Base-by-base conservation (phyloP, 2,797 vertebrate species). In the Notolabrus celidotus region DNA sequence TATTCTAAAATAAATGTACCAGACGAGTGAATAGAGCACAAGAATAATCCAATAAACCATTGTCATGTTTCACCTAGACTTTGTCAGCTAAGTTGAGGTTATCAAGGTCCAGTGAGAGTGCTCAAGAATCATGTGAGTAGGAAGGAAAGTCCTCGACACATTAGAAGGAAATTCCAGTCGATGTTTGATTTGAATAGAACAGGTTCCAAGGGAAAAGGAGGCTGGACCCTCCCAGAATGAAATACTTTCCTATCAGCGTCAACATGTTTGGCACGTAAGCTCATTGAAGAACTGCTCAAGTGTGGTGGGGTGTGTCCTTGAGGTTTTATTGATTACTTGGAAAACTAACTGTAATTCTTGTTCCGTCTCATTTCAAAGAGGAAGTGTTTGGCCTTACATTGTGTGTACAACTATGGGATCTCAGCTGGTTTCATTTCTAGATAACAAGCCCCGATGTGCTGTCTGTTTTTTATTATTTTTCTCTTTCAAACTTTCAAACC, bases 131-230 rank as follows among this genome's bases (percentile, higher is more conserved):
- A 11, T 16, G n/a, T 7, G 5, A 23, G 51, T 29, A 53, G 65
- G 68, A 79, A 85, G 84, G 84, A 70, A 82, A 51, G 59, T 67
- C 36, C 29, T 64, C 10, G 29, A 3, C 7, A 57, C 38, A 52
- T 0, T 33, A 11, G 17, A 9, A 70, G 82, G 86, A 90, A 87
- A 86, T 89, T 79, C 85, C 79, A 63, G 10, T 53, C 34, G 1
- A 22, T 43, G 68, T 63, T 76, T 72, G 39, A 71, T 55, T 58
- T 78, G 46, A 87, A 84, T 81, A 51, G 77, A 86, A 67, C 49
- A 22, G 36, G 42, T 82, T 89, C 68, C 82, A 41, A 82, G 50
- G 60, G 55, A 58, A 56, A 65, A 7, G 11, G 7, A 60, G 42
- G 17, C n/a, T 17, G 20, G 11, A 34, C 12, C 46, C 22, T 53